Evolutionary conservation across 2,797 vertebrate species (phyloP).

Genomic region (Buceros bicornis): DNA sequence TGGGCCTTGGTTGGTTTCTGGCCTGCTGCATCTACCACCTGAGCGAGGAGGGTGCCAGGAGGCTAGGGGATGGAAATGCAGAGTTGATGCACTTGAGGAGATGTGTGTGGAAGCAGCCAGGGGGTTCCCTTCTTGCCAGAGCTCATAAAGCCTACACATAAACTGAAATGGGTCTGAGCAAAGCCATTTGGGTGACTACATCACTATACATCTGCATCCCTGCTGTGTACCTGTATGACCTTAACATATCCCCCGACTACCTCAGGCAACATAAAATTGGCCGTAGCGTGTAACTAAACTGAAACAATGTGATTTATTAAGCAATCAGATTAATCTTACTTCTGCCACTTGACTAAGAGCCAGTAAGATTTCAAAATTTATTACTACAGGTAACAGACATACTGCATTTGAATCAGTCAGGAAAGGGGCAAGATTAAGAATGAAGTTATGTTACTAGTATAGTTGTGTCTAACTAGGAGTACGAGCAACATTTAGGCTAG

Average conservation of each 20-base stretch:
- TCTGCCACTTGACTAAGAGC: not conserved
- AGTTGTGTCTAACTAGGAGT: not conserved
- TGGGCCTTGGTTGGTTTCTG: not conserved
- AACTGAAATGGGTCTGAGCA: not conserved
- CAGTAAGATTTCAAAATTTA: not conserved
- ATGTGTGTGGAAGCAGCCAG: not conserved
- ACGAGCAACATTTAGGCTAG: not conserved
- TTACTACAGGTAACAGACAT: not conserved
- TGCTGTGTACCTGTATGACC: not conserved
- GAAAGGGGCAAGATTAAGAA: not conserved
- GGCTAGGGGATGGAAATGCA: not conserved
- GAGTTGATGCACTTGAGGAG: not conserved
- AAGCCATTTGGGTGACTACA: not conserved
- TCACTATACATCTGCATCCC: not conserved
- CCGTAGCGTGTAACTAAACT: not conserved
- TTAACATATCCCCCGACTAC: not conserved
- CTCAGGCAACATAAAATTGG: not conserved
- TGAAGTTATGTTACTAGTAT: not conserved
- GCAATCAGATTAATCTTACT: not conserved
- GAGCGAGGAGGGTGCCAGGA: not conserved
- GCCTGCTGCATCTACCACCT: fast-evolving
- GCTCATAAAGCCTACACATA: not conserved
- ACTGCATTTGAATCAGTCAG: not conserved
- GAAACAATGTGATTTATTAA: not conserved
- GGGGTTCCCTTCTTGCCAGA: not conserved